Base-by-base conservation (phyloP, 2,888 invertebrate genomes). In the Ophioninae sp. region DNA sequence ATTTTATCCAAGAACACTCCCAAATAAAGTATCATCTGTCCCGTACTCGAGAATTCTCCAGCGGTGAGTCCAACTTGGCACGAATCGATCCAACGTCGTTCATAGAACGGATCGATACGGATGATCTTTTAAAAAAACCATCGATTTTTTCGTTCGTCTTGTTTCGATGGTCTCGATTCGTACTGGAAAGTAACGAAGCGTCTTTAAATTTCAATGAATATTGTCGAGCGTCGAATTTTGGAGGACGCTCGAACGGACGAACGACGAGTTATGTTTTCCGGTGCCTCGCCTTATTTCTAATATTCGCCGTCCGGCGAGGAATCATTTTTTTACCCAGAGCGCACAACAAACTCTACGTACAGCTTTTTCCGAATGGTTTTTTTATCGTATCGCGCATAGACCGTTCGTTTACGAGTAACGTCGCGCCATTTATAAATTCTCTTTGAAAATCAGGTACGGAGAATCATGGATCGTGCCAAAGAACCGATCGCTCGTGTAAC, bases 1-100 rank as follows among this genome's bases (percentile, higher is more conserved):
- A 79, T 71, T 56, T 77, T 22, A 67, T 20, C 41, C 44, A 58
- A 61, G 71, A 75, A 22, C 51, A 80, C 80, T 64, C 64, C 17
- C 75, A 72, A 76, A 78, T 79, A 58, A 73, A 79, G 73, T 61
- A 63, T 23, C 75, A 78, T 1, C 61, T 74, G 44, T 71, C 74
- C 51, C 39, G 58, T 22, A 64, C 65, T 20, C 78, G 65, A 44
- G 59, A 51, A 67, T 51, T 74, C 13, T 76, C 20, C 1, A 37
- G 59, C 65, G 72, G 82, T 83, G n/a, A 65, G 56, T 63, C 6
- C 39, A 74, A 51, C 72, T 69, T 73, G 22, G 72, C 39, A 44
- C 59, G 44, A 44, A 61, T 63, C 59, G 6, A 17, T 76, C 75
- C 71, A 72, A 58, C 8, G 56, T 68, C 51, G 20, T 59, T 9